Evolutionary conservation across 2,797 vertebrate genomes (phyloP).

Genomic region (Dicrostonyx torquatus): DNA sequence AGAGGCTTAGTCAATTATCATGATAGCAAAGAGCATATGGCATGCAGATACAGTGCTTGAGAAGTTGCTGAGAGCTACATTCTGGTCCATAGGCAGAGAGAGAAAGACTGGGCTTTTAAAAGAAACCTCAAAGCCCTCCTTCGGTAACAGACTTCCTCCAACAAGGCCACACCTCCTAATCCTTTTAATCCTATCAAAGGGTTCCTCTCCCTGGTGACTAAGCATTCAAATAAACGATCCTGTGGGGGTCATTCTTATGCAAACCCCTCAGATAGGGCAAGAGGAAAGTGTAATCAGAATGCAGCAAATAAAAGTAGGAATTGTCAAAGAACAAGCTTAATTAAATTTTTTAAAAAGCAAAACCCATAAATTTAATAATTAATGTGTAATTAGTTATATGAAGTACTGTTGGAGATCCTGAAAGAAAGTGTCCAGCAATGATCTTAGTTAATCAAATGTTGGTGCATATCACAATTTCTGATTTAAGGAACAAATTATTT

Average conservation of each 20-base stretch:
- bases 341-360: neutral
- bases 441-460: conserved; percentile 70
- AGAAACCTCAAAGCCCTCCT: neutral
- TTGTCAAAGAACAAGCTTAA: neutral
- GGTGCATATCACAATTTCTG: conserved; percentile 69
- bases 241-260: neutral
- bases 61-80: neutral
- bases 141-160: neutral
- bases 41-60: neutral
- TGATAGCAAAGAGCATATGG: too few relatives aligned
- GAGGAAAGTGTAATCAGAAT: neutral
- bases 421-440: conserved; percentile 39
- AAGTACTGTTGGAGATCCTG: neutral
- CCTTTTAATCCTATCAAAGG: neutral
- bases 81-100: neutral
- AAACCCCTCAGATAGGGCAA: neutral
- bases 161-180: neutral
- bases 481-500: conserved; percentile 79
- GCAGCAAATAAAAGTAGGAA: neutral
- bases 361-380: neutral
- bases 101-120: neutral
- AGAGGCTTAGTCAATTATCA: neutral
- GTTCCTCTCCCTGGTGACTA: neutral
- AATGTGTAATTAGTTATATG: neutral
- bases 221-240: neutral